Conservation (phyloP, 2,888 invertebrate species). For the Mayetiola destructor region DNA sequence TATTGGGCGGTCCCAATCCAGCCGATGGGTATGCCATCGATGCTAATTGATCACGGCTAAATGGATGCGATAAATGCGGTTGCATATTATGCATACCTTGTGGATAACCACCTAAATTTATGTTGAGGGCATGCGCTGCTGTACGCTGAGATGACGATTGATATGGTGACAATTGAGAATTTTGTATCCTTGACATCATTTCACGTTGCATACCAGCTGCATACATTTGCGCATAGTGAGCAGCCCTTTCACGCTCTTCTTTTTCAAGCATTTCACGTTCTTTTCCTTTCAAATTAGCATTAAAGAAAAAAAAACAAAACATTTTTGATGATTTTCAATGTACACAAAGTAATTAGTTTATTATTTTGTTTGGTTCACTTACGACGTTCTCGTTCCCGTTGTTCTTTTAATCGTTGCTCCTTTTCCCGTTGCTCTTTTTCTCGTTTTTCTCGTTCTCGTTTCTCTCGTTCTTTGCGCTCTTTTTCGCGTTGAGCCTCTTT, state of each 20-base stretch:
- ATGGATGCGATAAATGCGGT: constrained; percentile 23
- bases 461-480: constrained; percentile 26
- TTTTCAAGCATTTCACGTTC: constrained; percentile 22
- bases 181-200: constrained; percentile 25
- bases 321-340: too few relatives aligned
- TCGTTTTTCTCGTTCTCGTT: constrained; percentile 31
- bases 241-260: constrained; percentile 32
- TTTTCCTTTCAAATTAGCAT: constrained; percentile 32
- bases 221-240: constrained; percentile 31
- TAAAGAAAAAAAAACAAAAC: too few relatives aligned
- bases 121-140: constrained; percentile 30
- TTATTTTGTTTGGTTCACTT: constrained; percentile 32
- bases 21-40: background rate
- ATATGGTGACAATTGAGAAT: constrained; percentile 32
- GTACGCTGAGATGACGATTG: constrained; percentile 31
- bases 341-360: constrained; percentile 30
- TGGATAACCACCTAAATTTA: constrained; percentile 27
- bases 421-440: constrained; percentile 30
- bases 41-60: background rate
- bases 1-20: background rate
- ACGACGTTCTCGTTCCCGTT: constrained; percentile 28
- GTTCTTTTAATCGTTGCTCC: constrained; percentile 29
- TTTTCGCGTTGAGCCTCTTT: constrained; percentile 29
- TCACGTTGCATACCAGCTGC: constrained; percentile 28
- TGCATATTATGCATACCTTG: constrained; percentile 26